These are phyloP conservation scores for Meloidogyne hapla DNA, from an alignment of 1,140 invertebrate species.

Conservation along the genomic window DNA sequence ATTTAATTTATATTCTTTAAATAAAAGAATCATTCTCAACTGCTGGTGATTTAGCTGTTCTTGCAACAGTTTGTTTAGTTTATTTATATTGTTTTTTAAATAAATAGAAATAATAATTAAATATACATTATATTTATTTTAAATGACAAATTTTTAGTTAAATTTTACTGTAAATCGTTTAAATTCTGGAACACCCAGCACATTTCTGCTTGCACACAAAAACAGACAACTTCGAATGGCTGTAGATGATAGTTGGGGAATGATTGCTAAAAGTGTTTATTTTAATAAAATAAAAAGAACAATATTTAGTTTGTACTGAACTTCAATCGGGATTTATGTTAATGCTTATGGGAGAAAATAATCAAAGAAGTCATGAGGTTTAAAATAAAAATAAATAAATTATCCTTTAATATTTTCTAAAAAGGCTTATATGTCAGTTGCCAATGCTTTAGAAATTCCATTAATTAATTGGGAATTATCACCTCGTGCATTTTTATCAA, in stretches of 20 bases:
- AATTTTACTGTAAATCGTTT: slow-evolving; percentile 46
- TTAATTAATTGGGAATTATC: slow-evolving; percentile 49
- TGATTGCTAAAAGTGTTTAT: slow-evolving; percentile 45
- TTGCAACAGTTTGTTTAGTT: not conserved
- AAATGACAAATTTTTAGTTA: slow-evolving; percentile 31
- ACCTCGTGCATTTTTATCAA: slow-evolving; percentile 4
- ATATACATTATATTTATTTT: too few relatives aligned
- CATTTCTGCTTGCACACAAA: slow-evolving; percentile 44
- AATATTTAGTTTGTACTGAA: slow-evolving; percentile 47
- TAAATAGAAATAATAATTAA: too few relatives aligned
- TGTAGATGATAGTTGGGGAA: slow-evolving; percentile 50
- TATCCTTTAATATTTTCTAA: too few relatives aligned
- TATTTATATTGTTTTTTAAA: too few relatives aligned
- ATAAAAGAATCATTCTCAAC: not conserved
- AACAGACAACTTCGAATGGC: slow-evolving; percentile 45
- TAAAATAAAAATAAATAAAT: too few relatives aligned
- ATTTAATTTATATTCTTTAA: not conserved
- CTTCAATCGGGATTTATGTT: slow-evolving; percentile 56
- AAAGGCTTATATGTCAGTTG: slow-evolving; percentile 47
- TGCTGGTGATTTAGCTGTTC: not conserved
- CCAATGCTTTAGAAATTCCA: slow-evolving; percentile 52
- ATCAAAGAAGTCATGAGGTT: slow-evolving; percentile 38
- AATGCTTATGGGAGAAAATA: slow-evolving; percentile 50
- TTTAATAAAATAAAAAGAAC: not conserved
- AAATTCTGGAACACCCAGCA: slow-evolving; percentile 26